These are phyloP conservation scores for Ophion slaviceki DNA, from an alignment of 2,888 invertebrate genomes.

Conservation along the genomic window DNA sequence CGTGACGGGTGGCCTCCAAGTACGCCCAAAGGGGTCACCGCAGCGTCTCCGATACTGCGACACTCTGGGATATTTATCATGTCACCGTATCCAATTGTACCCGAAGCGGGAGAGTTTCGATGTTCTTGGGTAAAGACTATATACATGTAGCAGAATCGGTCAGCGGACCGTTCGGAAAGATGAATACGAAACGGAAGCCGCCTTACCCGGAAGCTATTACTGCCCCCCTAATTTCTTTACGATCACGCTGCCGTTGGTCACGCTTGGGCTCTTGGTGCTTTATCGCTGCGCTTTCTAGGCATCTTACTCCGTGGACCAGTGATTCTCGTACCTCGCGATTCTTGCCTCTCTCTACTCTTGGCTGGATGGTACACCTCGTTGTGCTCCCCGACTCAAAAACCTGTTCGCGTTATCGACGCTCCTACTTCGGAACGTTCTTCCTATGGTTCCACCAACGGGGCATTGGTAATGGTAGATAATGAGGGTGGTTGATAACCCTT, in stretches of 20 bases:
- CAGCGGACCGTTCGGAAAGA: conserved; percentile 75
- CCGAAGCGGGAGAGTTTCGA: conserved; percentile 46
- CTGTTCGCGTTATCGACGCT: conserved; percentile 13
- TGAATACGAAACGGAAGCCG: conserved; percentile 82
- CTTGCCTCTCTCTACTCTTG: background rate
- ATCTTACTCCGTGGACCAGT: conserved; percentile 30
- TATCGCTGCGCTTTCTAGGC: conserved; percentile 62
- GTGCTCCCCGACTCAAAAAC: conserved; percentile 32
- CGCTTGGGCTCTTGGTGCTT: conserved; percentile 74
- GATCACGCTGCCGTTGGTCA: conserved; percentile 82
- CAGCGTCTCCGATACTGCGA: conserved; percentile 68
- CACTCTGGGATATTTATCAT: conserved; percentile 54
- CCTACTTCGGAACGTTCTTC: background rate
- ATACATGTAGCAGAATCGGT: conserved; percentile 38
- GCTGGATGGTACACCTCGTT: background rate
- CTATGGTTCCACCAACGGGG: conserved; percentile 9
- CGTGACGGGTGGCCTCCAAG: conserved; percentile 61
- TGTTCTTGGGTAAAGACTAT: conserved; percentile 4
- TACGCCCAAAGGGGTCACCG: conserved; percentile 72
- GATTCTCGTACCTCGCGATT: conserved; percentile 40
- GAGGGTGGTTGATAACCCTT: conserved; percentile 33
- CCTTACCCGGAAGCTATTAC: conserved; percentile 82
- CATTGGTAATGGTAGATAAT: conserved; percentile 32
- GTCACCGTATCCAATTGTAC: conserved; percentile 31
- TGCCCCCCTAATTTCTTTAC: conserved; percentile 83